A percentile compares a stretch with the other conserved stretches of the same genome.
Conservation (phyloP, 2,797 vertebrate genomes). For the Silurus lanzhouensis region DNA sequence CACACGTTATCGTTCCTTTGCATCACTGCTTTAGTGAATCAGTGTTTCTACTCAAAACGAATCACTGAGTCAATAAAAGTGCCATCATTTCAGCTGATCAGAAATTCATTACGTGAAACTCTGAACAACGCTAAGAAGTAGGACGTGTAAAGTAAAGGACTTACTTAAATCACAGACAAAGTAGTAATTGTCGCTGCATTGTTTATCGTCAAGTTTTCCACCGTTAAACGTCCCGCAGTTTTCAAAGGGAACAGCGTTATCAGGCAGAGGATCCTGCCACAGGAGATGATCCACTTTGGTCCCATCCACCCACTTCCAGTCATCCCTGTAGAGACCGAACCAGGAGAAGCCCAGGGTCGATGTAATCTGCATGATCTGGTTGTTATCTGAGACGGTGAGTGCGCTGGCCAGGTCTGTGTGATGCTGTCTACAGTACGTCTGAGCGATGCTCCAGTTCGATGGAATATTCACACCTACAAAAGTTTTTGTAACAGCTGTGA, state of each 20-base stretch:
- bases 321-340: conserved; percentile 24
- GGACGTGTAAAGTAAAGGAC: neutral
- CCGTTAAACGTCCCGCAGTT: neutral
- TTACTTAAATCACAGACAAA: neutral
- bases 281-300: neutral
- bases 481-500: no score
- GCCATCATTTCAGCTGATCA: no score
- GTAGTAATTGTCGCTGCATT: neutral
- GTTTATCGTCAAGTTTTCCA: neutral
- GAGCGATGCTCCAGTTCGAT: neutral
- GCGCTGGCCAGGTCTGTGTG: conserved; percentile 8
- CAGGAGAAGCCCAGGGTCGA: neutral
- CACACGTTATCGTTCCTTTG: no score
- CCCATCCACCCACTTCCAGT: conserved; percentile 1
- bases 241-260: neutral
- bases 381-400: neutral
- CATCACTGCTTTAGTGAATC: no score
- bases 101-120: no score
- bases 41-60: no score
- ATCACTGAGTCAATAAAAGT: no score
- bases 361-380: neutral
- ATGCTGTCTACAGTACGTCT: conserved; percentile 48
- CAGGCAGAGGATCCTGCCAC: neutral
- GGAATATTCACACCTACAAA: neutral
- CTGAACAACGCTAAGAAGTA: neutral